Base-by-base conservation (phyloP, 1,140 invertebrate species). In the Heterodera carotae region DNA sequence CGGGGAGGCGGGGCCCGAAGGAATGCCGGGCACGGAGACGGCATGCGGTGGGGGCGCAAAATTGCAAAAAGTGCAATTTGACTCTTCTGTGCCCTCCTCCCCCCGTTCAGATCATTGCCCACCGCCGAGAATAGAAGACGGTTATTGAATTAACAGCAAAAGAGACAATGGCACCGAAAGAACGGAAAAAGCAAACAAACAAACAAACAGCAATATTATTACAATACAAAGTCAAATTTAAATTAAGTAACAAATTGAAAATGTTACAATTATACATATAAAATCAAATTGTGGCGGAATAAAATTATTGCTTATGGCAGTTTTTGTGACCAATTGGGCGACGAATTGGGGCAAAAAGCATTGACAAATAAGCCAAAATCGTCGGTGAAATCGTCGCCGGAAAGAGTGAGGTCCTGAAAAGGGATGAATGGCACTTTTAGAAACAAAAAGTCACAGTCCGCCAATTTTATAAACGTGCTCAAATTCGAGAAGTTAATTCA, bases 321-420 rank as follows among this genome's bases (percentile, higher is more conserved):
- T 62, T 15, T n/a, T 31, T 74, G 56, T 29, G 29, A 5, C 48
- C 72, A 31, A 10, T 62, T 56, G 22, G 72, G 56, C 34, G 72
- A 74, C 33, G 72, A 74, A 36, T 64, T 74, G 25, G 72, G 72
- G 10, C 72, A 74, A 34, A 74, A 34, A 10, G 72, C 64, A n/a
- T 39, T 56, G 25, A 74, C 10, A 31, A 74, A 64, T 29, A 33
- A 43, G 64, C 56, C 72, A 36, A 74, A 62, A 7, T 74, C 72
- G 22, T 66, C 62, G 62, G 25, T 34, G 29, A 66, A 66, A 27
- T 66, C 27, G 22, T 66, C 29, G 48, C 48, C 62, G 27, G 62
- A 66, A 27, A 34, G 62, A 66, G 33, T 29, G 22, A 66, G 27
- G 62, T 34, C 62, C 29, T 66, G 27, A 25, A 18, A 29, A 66